Evolutionary conservation across 2,888 invertebrate species (phyloP).

Genomic region (Camponotus fellah): DNA sequence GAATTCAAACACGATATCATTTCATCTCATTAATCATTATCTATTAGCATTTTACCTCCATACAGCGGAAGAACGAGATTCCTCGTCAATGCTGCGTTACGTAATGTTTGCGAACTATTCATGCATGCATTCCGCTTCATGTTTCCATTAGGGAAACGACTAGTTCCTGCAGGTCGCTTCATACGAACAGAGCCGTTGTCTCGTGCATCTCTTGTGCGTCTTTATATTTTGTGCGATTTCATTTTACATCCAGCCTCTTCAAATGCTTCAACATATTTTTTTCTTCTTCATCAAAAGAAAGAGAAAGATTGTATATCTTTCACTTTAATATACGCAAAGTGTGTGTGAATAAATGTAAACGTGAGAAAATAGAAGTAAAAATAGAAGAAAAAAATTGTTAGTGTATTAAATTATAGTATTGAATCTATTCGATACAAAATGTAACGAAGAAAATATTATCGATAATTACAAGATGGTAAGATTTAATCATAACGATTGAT

Average conservation of each 20-base stretch:
- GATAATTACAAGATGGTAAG: slow-evolving; percentile 1
- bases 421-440: neutral
- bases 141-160: neutral
- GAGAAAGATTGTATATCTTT: neutral
- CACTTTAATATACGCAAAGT: neutral
- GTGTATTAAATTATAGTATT: neutral
- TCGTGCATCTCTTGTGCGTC: neutral
- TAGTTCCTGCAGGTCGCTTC: slow-evolving; percentile 30
- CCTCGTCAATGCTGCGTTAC: slow-evolving; percentile 38
- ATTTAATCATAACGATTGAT: neutral
- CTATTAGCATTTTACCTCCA: neutral
- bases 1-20: neutral
- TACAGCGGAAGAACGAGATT: slow-evolving; percentile 13
- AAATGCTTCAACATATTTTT: neutral
- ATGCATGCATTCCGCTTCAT: slow-evolving; percentile 15
- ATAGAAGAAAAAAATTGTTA: neutral
- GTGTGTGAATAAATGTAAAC: neutral
- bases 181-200: slow-evolving; percentile 32
- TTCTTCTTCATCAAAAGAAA: neutral
- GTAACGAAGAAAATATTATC: neutral
- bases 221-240: neutral
- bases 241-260: neutral
- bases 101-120: slow-evolving; percentile 50
- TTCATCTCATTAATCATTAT: neutral
- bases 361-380: neutral